Base-by-base conservation (phyloP, 2,888 invertebrate genomes). In the Plagiodera versicolora region DNA sequence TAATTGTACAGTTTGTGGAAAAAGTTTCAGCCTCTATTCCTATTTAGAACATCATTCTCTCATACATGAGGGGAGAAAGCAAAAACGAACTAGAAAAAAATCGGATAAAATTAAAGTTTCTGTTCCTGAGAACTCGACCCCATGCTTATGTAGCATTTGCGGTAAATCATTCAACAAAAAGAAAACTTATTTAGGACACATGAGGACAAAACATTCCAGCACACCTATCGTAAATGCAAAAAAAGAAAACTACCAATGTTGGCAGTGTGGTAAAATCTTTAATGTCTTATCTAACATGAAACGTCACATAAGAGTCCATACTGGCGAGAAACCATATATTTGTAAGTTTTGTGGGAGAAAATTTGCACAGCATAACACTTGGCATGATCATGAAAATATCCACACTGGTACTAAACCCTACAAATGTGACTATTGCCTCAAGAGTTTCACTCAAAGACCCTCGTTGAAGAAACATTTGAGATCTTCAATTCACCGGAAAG, bases 391-490 rank as follows among this genome's bases (percentile, higher is more conserved):
- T 45, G 64, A 65, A 64, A 67, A 66, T 53, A 67, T 63, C 5
- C 67, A 67, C 39, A 48, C 63, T 30, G 65, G 65, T 5, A 61
- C 64, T 4, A 56, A 65, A 17, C 67, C 67, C 8, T 67, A 64
- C 49, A 18, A 56, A 1, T 67, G 67, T 19, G 66, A 67, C 35
- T 32, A 48, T 16, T 67, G 67, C 53, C 32, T 28, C 88, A 0
- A 83, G 85, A 67, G 83, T 89, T 53, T 80, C 83, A 2, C 83
- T 86, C 70, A 83, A 89, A 14, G 90, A 87, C 74, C 86, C 88
- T 20, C 56, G 14, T 56, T 56, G 44, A 35, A 19, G 17, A 54
- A 54, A 19, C 54, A 54, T 18, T 39, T 54, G 20, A 35, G 54
- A 20, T 54, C 54, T 5, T 35, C 54, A n/a, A 30, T 54, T n/a